These are phyloP conservation scores for Acronicta leporina DNA, from an alignment of 2,888 invertebrate genomes.

Conservation along the genomic window DNA sequence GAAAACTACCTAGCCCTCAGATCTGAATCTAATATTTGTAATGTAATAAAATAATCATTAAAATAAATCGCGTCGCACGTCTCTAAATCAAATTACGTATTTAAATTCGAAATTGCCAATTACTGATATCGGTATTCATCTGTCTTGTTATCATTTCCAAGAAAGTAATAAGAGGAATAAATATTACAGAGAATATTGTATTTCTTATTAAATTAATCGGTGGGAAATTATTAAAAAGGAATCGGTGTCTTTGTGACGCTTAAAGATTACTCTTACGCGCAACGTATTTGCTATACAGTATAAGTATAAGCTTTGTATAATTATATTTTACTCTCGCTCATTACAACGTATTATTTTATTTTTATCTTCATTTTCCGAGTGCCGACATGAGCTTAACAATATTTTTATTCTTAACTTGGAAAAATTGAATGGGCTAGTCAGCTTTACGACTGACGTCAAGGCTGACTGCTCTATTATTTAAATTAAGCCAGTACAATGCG, in stretches of 20 bases:
- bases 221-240: constrained; percentile 26
- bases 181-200: constrained; percentile 27
- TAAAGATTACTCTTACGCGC: constrained; percentile 26
- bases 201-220: constrained; percentile 11
- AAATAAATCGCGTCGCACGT: not conserved
- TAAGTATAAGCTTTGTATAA: not conserved
- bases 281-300: not conserved
- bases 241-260: constrained; percentile 21
- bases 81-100: constrained; percentile 18
- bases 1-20: too few relatives aligned
- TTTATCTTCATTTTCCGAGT: not conserved
- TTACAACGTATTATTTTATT: not conserved
- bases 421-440: too few relatives aligned
- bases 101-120: constrained; percentile 31
- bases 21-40: too few relatives aligned
- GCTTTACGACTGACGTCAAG: too few relatives aligned
- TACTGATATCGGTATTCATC: constrained; percentile 18
- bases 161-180: constrained; percentile 21
- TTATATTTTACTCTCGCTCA: too few relatives aligned
- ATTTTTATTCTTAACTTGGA: too few relatives aligned
- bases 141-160: constrained; percentile 28
- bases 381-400: too few relatives aligned
- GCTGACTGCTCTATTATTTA: too few relatives aligned
- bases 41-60: not conserved
- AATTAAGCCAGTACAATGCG: too few relatives aligned